Percentiles rank a stretch among this genome's conserved stretches.
Evolutionary conservation across 2,888 invertebrate species (phyloP).

Genomic region (Heteromyza rotundicornis): DNA sequence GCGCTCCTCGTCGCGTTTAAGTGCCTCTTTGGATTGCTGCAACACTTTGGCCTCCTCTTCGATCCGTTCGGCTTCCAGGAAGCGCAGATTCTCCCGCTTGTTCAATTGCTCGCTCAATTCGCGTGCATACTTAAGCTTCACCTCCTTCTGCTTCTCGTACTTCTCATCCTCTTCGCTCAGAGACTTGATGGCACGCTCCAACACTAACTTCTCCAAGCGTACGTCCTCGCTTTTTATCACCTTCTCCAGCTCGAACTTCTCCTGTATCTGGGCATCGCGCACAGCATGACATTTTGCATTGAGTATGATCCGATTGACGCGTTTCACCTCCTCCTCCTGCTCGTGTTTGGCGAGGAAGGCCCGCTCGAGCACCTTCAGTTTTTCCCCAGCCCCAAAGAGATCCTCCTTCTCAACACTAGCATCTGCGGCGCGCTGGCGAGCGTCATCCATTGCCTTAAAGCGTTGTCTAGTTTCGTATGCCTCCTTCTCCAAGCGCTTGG

Average conservation of each 20-base stretch:
- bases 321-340: slow-evolving; percentile 70
- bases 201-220: slow-evolving; percentile 56
- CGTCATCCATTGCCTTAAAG: slow-evolving; percentile 63
- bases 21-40: slow-evolving; percentile 46
- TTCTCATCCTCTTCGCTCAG: slow-evolving; percentile 54
- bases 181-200: slow-evolving; percentile 50
- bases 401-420: slow-evolving; percentile 54
- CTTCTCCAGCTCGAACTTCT: slow-evolving; percentile 63
- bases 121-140: slow-evolving; percentile 52
- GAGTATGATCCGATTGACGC: slow-evolving; percentile 78
- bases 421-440: slow-evolving; percentile 33
- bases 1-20: slow-evolving; percentile 54
- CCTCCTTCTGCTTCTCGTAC: slow-evolving; percentile 41
- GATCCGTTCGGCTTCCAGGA: slow-evolving; percentile 58
- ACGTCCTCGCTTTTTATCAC: slow-evolving; percentile 56
- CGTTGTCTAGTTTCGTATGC: slow-evolving; percentile 67
- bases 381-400: slow-evolving; percentile 61
- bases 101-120: slow-evolving; percentile 57
- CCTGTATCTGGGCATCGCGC: slow-evolving; percentile 80
- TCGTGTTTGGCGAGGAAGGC: slow-evolving; percentile 61
- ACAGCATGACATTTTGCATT: slow-evolving; percentile 86
- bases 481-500: slow-evolving; percentile 65
- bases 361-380: slow-evolving; percentile 66
- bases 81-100: slow-evolving; percentile 55
- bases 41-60: slow-evolving; percentile 57